Base-by-base conservation (phyloP, 2,888 invertebrate genomes). In the Rotaria macrura region DNA sequence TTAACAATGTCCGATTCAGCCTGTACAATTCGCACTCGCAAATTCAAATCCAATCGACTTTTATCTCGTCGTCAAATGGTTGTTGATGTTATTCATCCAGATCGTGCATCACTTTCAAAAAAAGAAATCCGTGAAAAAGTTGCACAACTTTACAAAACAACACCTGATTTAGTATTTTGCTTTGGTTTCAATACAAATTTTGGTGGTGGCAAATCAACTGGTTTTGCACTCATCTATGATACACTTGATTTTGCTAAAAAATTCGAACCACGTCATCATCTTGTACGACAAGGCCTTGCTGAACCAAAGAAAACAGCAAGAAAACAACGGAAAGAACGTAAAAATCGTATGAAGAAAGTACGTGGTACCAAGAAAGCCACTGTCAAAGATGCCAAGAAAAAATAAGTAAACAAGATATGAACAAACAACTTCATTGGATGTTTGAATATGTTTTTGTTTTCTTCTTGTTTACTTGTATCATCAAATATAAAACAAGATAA, bases 341-440 rank as follows among this genome's bases (percentile, higher is more conserved):
- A 98, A 93, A 99, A 99, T 94, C 95, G 98, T 91, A 96, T 97
- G 95, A 99, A 99, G 95, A 99, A 99, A 93, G 97, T 99, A 88
- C 94, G 99, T 90, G 99, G 99, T 92, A 97, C 97, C 34, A 85
- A 86, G 74, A 86, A 86, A 85, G 83, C 85, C 49, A 14, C 85
- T 29, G 86, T 86, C 57, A 86, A 86, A 54, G 86, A 86, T 85
- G 86, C 86, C 86, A 86, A 86, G 83, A 86, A 86, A 83, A 86
- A 86, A 86, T 86, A 86, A 84, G 2, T 34, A 65, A 65, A 65
- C 65, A 65, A 65, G 34, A 65, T 34, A 17, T 65, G 34, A 34
- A 65, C 65, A 65, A 65, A 65, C 65, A 65, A 65, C 65, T 65
- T 65, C 25, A 65, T 65, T 20, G 34, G 65, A 65, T 65, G 65